Conservation (phyloP, 2,888 invertebrate species). For the Calliopum simillimum region DNA sequence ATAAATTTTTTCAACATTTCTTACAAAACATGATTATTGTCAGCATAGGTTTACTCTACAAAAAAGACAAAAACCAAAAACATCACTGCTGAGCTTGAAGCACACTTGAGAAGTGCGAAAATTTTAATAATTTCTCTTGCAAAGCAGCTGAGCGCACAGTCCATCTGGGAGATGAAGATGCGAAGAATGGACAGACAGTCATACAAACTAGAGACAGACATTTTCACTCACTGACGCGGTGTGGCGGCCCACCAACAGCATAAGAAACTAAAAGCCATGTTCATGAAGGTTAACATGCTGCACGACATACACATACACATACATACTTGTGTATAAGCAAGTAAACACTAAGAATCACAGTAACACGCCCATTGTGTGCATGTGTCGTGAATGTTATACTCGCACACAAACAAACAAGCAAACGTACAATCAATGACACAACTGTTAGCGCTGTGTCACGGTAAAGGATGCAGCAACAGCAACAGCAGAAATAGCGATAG, state of each 20-base stretch:
- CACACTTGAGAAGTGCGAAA: conserved; percentile 31
- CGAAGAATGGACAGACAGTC: neutral
- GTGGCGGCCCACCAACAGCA: too few species aligned
- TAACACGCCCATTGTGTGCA: conserved; percentile 17
- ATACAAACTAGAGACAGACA: neutral
- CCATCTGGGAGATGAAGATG: neutral
- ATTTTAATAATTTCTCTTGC: conserved; percentile 25
- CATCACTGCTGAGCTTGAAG: too few species aligned
- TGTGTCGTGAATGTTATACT: conserved; percentile 14
- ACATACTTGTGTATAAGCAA: neutral
- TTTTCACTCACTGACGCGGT: too few species aligned
- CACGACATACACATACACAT: neutral
- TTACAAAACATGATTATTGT: too few species aligned
- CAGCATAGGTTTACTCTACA: too few species aligned
- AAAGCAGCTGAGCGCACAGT: conserved; percentile 11
- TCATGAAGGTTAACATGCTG: neutral
- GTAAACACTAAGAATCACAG: conserved; percentile 1
- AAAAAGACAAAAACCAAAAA: too few species aligned
- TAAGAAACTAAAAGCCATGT: neutral
- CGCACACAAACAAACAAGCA: too few species aligned
- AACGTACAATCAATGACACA: conserved; percentile 22
- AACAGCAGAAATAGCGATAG: too few species aligned
- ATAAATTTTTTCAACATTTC: too few species aligned
- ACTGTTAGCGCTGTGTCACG: conserved; percentile 8
- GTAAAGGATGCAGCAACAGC: too few species aligned